Base-by-base conservation (phyloP, 2,888 invertebrate genomes). In the Leucophenga montana region DNA sequence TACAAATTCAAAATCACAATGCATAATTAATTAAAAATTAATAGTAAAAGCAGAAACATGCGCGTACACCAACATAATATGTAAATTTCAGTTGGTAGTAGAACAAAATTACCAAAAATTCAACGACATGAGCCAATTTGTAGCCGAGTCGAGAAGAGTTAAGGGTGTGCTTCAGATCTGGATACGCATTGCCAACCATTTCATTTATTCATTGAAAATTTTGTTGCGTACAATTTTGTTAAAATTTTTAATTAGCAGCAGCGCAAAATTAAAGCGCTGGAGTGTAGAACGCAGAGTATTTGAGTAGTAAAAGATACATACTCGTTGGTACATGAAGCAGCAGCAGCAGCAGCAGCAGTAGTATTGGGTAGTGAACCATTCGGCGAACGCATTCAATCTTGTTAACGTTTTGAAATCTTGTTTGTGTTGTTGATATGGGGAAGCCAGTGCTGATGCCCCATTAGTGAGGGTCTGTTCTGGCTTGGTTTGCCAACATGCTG, bases 401-500 rank as follows among this genome's bases (percentile, higher is more conserved):
- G 57, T 57, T 57, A 57, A 57, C 57, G 9, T 39, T 39, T 11
- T 11, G 39, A 39, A 39, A 39, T 39, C 8, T 39, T 39, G 39
- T 39, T 27, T 27, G 27, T 3, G 4, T 2, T 27, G 4, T 27
- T 2, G 4, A 4, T 27, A 27, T 2, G 27, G 27, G 4, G 27
- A 3, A 27, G 27, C 27, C 2, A 4, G 27, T 4, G 2, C 27
- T 3, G 4, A 27, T 39, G 39, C 39, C n/a, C n/a, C n/a, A n/a
- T n/a, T n/a, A n/a, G n/a, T 39, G 8, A 11, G 1, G 11, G 9
- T 39, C 1, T 39, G 1, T 16, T 16, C 6, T 5, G 16, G 50
- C 18, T 18, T n/a, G 50, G 50, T 50, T 50, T 57, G 57, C 2
- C 31, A 9, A 13, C 18, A 27, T 27, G n/a, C 27, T 78, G 82